These are phyloP conservation scores for Cheilosia vernalis DNA, from an alignment of 2,888 invertebrate species.

Conservation along the genomic window DNA sequence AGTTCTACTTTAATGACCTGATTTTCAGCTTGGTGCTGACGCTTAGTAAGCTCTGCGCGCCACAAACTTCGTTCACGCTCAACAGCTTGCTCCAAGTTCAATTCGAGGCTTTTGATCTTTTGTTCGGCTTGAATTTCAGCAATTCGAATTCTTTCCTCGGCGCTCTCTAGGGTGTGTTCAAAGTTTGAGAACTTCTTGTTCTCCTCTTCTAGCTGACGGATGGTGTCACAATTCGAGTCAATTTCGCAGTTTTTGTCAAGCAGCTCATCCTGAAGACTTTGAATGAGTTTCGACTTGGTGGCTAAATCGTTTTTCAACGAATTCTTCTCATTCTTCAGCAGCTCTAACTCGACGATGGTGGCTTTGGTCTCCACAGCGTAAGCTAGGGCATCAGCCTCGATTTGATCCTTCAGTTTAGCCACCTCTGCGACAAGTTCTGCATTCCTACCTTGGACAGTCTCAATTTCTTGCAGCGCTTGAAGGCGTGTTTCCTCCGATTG, in stretches of 20 bases:
- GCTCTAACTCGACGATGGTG: slow-evolving; percentile 80
- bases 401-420: slow-evolving; percentile 79
- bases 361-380: slow-evolving; percentile 80
- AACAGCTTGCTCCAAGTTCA: slow-evolving; percentile 82
- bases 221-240: slow-evolving; percentile 81
- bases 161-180: slow-evolving; percentile 81
- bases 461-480: slow-evolving; percentile 78
- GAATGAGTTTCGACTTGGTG: slow-evolving; percentile 82
- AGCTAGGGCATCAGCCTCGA: slow-evolving; percentile 80
- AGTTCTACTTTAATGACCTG: slow-evolving; percentile 85
- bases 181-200: slow-evolving; percentile 81
- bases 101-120: slow-evolving; percentile 83
- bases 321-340: slow-evolving; percentile 80
- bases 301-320: slow-evolving; percentile 81
- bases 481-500: slow-evolving; percentile 77
- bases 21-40: slow-evolving; percentile 85
- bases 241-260: slow-evolving; percentile 82
- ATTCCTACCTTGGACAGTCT: slow-evolving; percentile 79
- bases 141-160: slow-evolving; percentile 81
- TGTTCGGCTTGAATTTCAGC: slow-evolving; percentile 83
- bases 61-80: slow-evolving; percentile 83
- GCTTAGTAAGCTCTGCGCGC: slow-evolving; percentile 84
- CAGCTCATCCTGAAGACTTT: slow-evolving; percentile 81
- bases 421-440: slow-evolving; percentile 78
- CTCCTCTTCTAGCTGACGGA: slow-evolving; percentile 80